Base-by-base conservation (phyloP, 1,140 invertebrate species). In the Steinernema feltiae region DNA sequence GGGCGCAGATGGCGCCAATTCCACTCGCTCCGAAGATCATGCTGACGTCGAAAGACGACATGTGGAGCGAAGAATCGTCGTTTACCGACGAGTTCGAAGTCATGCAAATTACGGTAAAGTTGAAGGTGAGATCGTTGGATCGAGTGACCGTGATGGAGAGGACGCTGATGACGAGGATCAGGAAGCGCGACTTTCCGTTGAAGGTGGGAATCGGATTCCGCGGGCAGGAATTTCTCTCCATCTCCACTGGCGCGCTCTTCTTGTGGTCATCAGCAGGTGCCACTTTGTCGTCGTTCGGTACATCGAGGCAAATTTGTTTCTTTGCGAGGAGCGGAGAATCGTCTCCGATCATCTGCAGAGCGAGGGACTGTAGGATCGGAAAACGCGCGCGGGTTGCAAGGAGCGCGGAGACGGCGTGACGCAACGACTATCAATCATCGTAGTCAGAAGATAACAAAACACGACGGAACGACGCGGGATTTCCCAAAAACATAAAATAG, bases 61-160 rank as follows among this genome's bases (percentile, higher is more conserved):
- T 32, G 46, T n/a, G 53, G 17, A 76, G 46, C 1, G 74, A 27
- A 3, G 73, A 27, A 29, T 30, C 53, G 30, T 69, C 71, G 73
- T 32, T 70, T 30, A 71, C n/a, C 3, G 27, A 71, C 3, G 29
- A 74, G 69, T 74, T 74, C 27, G 48, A 31, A 12, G 73, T 74
- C 73, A 74, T 74, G 48, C 73, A 74, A 30, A 74, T 74, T n/a
- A 74, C 73, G n/a, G 73, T 31, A n/a, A 74, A 73, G 48, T 30
- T 70, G 69, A 74, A 74, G 21, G 73, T 74, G 48, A 74, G 48
- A 32, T 74, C 73, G 35, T 74, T 74, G n/a, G 73, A 74, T 15
- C 73, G 48, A 30, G 73, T 69, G 21, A 48, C 73, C 17, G 73
- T 74, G 73, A 74, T 63, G 24, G 53, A 7, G 7, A 63, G 53